Evolutionary conservation across 2,888 invertebrate genomes (phyloP).

Genomic region (Hirtodrosophila alboralis): DNA sequence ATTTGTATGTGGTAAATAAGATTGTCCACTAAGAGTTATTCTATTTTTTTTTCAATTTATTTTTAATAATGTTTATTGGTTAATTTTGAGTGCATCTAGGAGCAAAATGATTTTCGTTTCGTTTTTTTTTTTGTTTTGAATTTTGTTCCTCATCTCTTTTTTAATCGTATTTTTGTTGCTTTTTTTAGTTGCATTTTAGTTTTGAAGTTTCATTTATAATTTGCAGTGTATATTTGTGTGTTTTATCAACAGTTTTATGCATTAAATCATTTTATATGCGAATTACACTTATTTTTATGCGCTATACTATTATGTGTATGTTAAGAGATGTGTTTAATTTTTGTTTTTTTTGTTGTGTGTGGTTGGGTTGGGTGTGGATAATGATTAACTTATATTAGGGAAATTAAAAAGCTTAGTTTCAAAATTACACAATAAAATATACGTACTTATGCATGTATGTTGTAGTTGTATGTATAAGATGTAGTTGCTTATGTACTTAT

Average conservation of each 20-base stretch:
- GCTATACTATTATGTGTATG: conserved; percentile 54
- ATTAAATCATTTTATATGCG: conserved; percentile 67
- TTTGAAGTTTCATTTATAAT: conserved; percentile 43
- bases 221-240: conserved; percentile 64
- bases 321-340: conserved; percentile 53
- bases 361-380: conserved; percentile 47
- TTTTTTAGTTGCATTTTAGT: conserved; percentile 36
- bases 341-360: conserved; percentile 20
- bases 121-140: conserved; percentile 40
- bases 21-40: neutral
- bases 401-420: conserved; percentile 65
- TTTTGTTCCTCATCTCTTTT: conserved; percentile 57
- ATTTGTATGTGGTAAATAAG: neutral
- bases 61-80: conserved; percentile 80
- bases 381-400: conserved; percentile 68
- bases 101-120: conserved; percentile 79
- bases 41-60: conserved; percentile 60
- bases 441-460: conserved; percentile 46
- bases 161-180: conserved; percentile 37
- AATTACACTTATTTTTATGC: conserved; percentile 54
- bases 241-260: conserved; percentile 72
- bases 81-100: conserved; percentile 83
- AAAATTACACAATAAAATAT: conserved; percentile 71
- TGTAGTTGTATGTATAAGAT: conserved; percentile 42
- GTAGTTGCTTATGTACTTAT: conserved; percentile 35